Percentiles rank a stretch among this genome's conserved stretches.
These are phyloP conservation scores for Oeneis ivallda DNA, from an alignment of 2,888 invertebrate species.

Conservation along the genomic window DNA sequence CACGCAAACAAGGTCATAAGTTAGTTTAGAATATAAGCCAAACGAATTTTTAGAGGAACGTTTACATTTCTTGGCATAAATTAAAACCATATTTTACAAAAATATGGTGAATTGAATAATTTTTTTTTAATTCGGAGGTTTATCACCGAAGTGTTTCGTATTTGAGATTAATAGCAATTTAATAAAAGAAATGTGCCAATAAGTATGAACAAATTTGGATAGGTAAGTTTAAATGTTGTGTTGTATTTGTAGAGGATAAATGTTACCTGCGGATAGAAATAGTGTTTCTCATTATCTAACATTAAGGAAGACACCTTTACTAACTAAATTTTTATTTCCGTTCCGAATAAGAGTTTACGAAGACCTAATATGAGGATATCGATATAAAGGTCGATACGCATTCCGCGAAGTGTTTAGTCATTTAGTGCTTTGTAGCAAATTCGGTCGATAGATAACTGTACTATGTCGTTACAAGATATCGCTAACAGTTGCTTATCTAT, in stretches of 20 bases:
- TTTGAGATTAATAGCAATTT: not conserved
- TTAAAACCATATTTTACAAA: constrained; percentile 16
- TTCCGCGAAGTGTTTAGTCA: no score
- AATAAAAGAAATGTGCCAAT: constrained; percentile 31
- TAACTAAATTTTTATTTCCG: not conserved
- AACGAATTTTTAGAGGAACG: constrained; percentile 14
- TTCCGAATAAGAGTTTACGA: not conserved
- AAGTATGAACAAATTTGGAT: constrained; percentile 35
- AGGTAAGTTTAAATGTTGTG: constrained; percentile 12
- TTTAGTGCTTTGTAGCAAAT: no score
- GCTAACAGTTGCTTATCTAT: no score
- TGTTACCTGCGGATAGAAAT: not conserved
- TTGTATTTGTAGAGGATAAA: not conserved
- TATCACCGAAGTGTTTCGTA: not conserved
- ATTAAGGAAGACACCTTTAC: not conserved
- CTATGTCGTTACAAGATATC: no score
- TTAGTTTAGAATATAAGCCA: constrained; percentile 8
- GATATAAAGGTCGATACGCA: not conserved
- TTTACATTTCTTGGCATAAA: constrained; percentile 34
- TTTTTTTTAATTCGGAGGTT: not conserved
- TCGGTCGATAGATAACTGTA: no score
- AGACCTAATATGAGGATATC: not conserved
- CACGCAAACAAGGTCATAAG: not conserved
- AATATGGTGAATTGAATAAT: constrained; percentile 22
- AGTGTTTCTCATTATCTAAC: not conserved